Base-by-base conservation (phyloP, 2,797 vertebrate genomes). In the Scarus forsteni region DNA sequence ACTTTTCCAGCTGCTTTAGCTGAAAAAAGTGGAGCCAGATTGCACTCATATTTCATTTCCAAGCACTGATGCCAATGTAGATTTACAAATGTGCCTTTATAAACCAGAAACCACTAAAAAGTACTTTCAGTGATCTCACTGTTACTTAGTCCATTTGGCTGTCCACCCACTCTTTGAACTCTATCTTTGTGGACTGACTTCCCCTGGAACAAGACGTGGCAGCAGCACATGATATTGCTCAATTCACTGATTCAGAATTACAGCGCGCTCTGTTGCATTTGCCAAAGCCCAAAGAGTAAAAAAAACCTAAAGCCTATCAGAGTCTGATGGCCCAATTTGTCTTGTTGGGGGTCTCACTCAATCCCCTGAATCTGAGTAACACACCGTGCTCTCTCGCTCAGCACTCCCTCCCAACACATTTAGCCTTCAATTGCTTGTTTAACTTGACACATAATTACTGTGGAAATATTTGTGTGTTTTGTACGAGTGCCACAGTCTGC, bases 381-480 rank as follows among this genome's bases (percentile, higher is more conserved):
- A 85, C 88, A 77, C 73, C 44, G 70, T 76, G 80, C 83, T 76
- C 84, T 82, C 83, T 83, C 75, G 76, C 85, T 89, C 58, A 59
- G 84, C 77, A 49, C 85, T 78, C 75, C 79, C 79, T 87, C 86
- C 83, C 66, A 65, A 90, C 93, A 91, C 81, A 89, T 92, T 91
- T 89, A 92, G 87, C 88, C 92, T 90, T 92, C 91, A 87, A 94
- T 93, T 92, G 92, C 94, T 95, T 95, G 94, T 94, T 95, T 95
- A 92, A 95, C 93, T 93, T 94, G 94, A 95, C 93, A 94, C 92
- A 91, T 95, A 95, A 95, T 95, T 95, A 95, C 94, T 90, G 90
- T 93, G 93, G 92, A 95, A 94, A 94, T 94, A 95, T 95, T 94
- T 95, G 94, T 95, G 93, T 93, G 94, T 95, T 94, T 94, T 94